These are phyloP conservation scores for Syrmaticus mikado DNA, from an alignment of 2,113 vertebrate species.

Conservation along the genomic window DNA sequence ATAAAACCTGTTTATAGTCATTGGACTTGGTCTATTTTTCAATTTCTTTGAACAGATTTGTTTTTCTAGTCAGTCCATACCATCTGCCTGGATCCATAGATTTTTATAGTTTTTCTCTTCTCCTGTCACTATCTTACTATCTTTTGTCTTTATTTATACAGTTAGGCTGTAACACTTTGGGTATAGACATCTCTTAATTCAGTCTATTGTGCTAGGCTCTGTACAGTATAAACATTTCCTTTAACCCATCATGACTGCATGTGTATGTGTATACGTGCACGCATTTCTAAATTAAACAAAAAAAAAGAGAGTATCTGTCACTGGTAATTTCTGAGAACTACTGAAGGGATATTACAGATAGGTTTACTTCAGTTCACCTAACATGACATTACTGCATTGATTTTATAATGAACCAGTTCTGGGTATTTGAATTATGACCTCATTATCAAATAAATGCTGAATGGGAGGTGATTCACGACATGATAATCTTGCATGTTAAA, in stretches of 20 bases:
- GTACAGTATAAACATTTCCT: neutral
- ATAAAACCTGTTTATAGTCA: neutral
- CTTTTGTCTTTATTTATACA: neutral
- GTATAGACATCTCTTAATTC: neutral
- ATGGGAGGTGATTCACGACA: conserved; percentile 9
- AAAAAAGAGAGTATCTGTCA: neutral
- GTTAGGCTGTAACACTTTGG: neutral
- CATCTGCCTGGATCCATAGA: neutral
- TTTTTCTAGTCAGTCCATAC: neutral
- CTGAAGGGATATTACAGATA: neutral
- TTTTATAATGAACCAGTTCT: conserved; percentile 42
- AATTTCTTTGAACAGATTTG: neutral
- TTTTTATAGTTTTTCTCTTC: neutral
- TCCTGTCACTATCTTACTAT: neutral
- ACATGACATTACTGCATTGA: neutral
- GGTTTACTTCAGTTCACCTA: conserved; percentile 19
- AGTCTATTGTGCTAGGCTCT: neutral
- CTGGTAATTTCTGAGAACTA: neutral
- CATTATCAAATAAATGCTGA: conserved; percentile 56
- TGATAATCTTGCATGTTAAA: conserved; percentile 23
- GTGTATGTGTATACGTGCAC: neutral
- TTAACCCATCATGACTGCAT: neutral
- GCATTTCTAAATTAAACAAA: neutral
- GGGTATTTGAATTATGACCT: neutral
- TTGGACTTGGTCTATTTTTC: neutral